Percentiles rank a stretch among this genome's conserved stretches.
These are phyloP conservation scores for Lampropteryx suffumata DNA, from an alignment of 2,888 invertebrate species.

Conservation along the genomic window DNA sequence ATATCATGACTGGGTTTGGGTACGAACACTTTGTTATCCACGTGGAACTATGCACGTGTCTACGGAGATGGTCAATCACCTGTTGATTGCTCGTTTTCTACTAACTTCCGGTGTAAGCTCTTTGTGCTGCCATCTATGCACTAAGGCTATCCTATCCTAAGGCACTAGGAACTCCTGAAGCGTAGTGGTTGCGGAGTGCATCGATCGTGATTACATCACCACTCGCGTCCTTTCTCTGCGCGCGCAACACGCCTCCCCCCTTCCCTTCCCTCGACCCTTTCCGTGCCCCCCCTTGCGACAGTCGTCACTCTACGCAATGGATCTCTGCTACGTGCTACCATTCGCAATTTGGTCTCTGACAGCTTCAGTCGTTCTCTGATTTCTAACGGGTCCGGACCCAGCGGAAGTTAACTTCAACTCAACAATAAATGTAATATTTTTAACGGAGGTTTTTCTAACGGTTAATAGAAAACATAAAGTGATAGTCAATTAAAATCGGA, in stretches of 20 bases:
- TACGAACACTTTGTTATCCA: slow-evolving; percentile 43
- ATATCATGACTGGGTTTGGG: slow-evolving; percentile 28
- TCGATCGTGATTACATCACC: slow-evolving; percentile 82
- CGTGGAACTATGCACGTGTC: slow-evolving; percentile 58
- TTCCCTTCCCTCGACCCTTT: slow-evolving; percentile 44
- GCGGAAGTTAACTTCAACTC: slow-evolving; percentile 63
- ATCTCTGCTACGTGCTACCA: slow-evolving; percentile 64
- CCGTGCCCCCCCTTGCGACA: slow-evolving; percentile 57
- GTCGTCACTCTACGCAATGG: slow-evolving; percentile 58
- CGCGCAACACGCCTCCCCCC: slow-evolving; percentile 61
- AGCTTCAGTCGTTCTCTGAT: slow-evolving; percentile 55
- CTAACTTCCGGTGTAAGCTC: slow-evolving; percentile 12
- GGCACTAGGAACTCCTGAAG: slow-evolving; percentile 26
- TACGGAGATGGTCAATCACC: slow-evolving; percentile 59
- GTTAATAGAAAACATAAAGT: slow-evolving; percentile 46
- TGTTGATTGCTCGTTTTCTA: slow-evolving; percentile 29
- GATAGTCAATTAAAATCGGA: slow-evolving; percentile 43
- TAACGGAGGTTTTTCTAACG: slow-evolving; percentile 37
- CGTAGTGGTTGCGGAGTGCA: slow-evolving; percentile 64
- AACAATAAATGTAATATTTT: slow-evolving; percentile 49
- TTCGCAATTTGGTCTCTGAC: slow-evolving; percentile 72
- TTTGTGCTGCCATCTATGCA: slow-evolving; percentile 2
- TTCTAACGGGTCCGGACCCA: slow-evolving; percentile 40
- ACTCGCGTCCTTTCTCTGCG: slow-evolving; percentile 80
- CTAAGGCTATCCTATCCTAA: background rate